A percentile compares a stretch with the other conserved stretches of the same genome.
Conservation (phyloP, 2,113 vertebrate species). For the Terrapene triunguis region DNA sequence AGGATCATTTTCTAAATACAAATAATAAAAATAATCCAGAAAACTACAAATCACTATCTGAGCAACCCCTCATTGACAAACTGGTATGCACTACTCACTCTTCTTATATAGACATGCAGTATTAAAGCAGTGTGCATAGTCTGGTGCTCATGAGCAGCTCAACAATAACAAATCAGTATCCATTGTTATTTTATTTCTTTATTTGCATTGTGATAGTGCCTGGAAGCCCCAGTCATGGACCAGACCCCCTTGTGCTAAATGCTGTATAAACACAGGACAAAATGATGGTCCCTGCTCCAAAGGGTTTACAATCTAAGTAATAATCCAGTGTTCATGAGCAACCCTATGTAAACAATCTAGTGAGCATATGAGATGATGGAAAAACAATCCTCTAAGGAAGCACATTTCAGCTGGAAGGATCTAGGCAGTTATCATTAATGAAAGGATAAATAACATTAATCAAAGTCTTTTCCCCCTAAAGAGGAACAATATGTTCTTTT, state of each 20-base stretch:
- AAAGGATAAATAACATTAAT: not conserved
- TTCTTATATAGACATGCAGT: rapidly evolving
- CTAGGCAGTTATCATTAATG: not conserved
- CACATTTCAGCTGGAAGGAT: not conserved
- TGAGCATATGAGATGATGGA: rapidly evolving
- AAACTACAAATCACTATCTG: not conserved
- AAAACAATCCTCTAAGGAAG: not conserved
- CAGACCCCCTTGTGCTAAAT: not conserved
- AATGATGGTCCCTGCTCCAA: not conserved
- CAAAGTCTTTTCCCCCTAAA: not conserved
- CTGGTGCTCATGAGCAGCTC: not conserved
- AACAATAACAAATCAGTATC: not conserved
- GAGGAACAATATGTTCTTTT: not conserved
- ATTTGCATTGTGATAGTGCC: not conserved
- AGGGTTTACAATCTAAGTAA: not conserved
- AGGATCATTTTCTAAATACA: not conserved
- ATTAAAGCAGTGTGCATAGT: not conserved
- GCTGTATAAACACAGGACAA: not conserved
- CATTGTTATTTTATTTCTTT: not conserved
- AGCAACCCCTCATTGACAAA: not conserved
- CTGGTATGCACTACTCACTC: rapidly evolving
- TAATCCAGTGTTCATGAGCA: not conserved
- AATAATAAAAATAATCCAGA: not conserved
- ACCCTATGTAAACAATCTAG: not conserved
- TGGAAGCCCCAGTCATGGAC: not conserved